Evolutionary conservation across 2,797 vertebrate species (phyloP).

Genomic region (Onychomys torridus): DNA sequence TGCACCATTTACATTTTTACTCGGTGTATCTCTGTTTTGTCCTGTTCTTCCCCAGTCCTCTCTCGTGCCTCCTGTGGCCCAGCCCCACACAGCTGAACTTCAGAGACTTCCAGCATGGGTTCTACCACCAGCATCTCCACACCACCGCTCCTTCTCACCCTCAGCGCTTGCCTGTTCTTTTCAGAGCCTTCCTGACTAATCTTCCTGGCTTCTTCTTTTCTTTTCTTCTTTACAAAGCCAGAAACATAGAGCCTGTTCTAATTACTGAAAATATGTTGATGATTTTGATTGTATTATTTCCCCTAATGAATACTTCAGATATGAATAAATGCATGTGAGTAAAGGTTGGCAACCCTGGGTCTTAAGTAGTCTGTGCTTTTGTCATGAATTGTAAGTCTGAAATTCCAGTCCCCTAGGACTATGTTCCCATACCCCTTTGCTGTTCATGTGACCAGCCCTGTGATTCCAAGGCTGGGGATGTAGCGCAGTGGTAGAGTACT

Average conservation of each 20-base stretch:
- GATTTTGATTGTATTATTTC: constrained; percentile 33
- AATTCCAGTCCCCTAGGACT: not conserved
- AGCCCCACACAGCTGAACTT: not conserved
- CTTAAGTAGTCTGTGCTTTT: not conserved
- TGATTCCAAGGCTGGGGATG: not conserved
- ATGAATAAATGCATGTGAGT: constrained; percentile 12
- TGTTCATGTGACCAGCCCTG: not conserved
- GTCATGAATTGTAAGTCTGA: not conserved
- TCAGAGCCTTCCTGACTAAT: not conserved
- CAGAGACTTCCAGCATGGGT: not conserved
- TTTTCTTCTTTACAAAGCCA: not conserved
- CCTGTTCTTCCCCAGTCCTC: not conserved
- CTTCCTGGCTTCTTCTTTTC: not conserved
- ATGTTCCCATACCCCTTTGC: not conserved
- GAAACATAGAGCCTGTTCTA: not conserved
- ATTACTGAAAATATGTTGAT: constrained; percentile 28
- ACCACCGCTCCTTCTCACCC: not conserved
- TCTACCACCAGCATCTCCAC: not conserved
- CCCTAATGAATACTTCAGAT: constrained; percentile 13
- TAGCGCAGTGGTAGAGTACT: not conserved
- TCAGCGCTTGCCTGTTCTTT: not conserved
- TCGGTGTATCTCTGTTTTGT: not conserved
- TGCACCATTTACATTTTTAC: not conserved
- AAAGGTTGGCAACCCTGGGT: not conserved
- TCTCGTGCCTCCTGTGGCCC: not conserved